Evolutionary conservation across 2,888 invertebrate genomes (phyloP), one percentile per base, ranked within the genome.

Genomic region (Drosophila ezoana): DNA sequence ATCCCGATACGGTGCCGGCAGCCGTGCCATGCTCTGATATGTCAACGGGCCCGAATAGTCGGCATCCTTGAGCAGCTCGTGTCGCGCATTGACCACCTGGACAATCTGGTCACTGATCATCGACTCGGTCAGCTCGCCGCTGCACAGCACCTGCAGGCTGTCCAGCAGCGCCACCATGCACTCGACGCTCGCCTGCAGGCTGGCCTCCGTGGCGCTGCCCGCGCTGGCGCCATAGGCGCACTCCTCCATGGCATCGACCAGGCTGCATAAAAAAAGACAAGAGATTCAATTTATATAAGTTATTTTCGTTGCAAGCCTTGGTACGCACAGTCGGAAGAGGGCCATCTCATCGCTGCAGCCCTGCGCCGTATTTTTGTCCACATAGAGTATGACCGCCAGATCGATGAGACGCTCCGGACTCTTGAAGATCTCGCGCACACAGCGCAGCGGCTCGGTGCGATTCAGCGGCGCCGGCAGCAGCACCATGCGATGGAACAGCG

Each of bases 201-300:
- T 95, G 67, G 95, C 94, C 14, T 96, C 95, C 74, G 96, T 96
- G 72, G 95, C 94, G 81, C 96, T 96, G 52, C 95, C 95, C 72
- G 96, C 96, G 14, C 89, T 90, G 1, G 90, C 89, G 0, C 92
- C 91, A 76, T 95, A 95, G n/a, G 97, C 96, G 66, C 97, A 97
- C 92, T 98, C 98, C 92, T 98, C 97, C 90, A 98, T 96, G 0
- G 97, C 97, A 90, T 98, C 98, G 94, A 98, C 96, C 81, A 97
- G 95, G 85, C 98, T 96, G 84, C 16, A 91, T n/a, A n/a, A n/a
- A 38, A 8, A 8, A 1, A 32, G 8, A 40, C 13, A 38, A 38
- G 11, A 16, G 9, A 3, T 32, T 32, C n/a, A 14, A 0, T 40
- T n/a, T 9, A 18, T 3, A 41, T 8, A 37, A 3, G 23, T 44